Base-by-base conservation (phyloP, 2,888 invertebrate species). In the Rhynchonema sp. region DNA sequence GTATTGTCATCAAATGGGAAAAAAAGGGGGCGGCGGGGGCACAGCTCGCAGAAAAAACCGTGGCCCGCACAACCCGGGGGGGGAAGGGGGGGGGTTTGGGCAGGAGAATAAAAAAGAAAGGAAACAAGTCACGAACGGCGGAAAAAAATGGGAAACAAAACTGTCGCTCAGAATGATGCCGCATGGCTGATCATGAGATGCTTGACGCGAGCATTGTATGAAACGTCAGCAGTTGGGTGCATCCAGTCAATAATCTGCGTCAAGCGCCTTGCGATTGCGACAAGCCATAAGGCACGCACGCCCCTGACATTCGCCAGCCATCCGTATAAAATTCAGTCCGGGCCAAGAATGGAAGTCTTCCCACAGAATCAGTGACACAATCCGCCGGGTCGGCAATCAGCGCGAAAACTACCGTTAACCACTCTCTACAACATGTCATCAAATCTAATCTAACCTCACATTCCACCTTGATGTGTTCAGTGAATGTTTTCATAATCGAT, bases 1-100 rank as follows among this genome's bases (percentile, higher is more conserved):
- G 86, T 84, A 53, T 82, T 82, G 53, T 82, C 82, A 67, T 90
- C 88, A 75, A 94, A 96, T 0, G 94, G 92, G 75, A 84, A 96
- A 58, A 96, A 78, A 1, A 87, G 79, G 54, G 61, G 30, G 38
- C 65, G 60, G 25, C 61, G 63, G 1, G 56, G 26, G 60, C 66
- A 66, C 2, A 66, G 62, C 58, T 83, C 81, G 74, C 96, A 96
- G 59, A 86, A 80, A 71, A 88, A 91, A 0, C 91, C 94, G 72
- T 90, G 76, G 0, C 86, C 87, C 3, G 81, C 80, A 73, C 91
- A 91, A 46, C 84, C 76, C 72, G 81, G 70, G 9, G n/a, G n/a
- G n/a, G n/a, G n/a, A n/a, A n/a, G n/a, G n/a, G n/a, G n/a, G n/a
- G n/a, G n/a, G n/a, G n/a, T n/a, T n/a, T n/a, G n/a, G n/a, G n/a